Percentiles rank a stretch among this genome's conserved stretches.
Conservation (phyloP, 2,113 vertebrate species). For the Rhadina sibilatrix region DNA sequence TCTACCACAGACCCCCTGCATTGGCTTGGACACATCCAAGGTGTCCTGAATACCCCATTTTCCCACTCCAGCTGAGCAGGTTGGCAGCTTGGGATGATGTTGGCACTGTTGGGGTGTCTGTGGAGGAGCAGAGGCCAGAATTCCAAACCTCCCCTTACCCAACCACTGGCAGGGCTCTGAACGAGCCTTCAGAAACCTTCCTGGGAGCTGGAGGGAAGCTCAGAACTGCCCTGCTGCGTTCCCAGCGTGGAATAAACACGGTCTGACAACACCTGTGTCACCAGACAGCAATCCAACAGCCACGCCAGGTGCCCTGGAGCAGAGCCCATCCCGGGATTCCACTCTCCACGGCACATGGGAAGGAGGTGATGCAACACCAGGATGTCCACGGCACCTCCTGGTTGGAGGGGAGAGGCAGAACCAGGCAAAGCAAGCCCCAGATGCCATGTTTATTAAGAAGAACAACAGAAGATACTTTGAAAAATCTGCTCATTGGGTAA, state of each 20-base stretch:
- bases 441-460: constrained; percentile 20
- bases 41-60: accelerated
- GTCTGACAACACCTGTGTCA: background rate
- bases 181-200: background rate
- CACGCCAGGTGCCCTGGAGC: background rate
- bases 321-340: accelerated
- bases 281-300: accelerated
- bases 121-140: background rate
- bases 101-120: accelerated
- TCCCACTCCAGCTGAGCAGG: background rate
- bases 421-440: background rate
- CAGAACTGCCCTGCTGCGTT: background rate
- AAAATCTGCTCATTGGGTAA: constrained; percentile 31
- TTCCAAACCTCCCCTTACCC: background rate
- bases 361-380: accelerated
- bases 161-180: accelerated
- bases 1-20: background rate
- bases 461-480: constrained; percentile 37
- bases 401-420: background rate
- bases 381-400: background rate
- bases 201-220: background rate
- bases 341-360: accelerated
- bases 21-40: accelerated
- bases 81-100: accelerated
- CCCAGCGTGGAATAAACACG: background rate